These are phyloP conservation scores for Operophtera brumata DNA, from an alignment of 2,888 invertebrate genomes.

Conservation along the genomic window DNA sequence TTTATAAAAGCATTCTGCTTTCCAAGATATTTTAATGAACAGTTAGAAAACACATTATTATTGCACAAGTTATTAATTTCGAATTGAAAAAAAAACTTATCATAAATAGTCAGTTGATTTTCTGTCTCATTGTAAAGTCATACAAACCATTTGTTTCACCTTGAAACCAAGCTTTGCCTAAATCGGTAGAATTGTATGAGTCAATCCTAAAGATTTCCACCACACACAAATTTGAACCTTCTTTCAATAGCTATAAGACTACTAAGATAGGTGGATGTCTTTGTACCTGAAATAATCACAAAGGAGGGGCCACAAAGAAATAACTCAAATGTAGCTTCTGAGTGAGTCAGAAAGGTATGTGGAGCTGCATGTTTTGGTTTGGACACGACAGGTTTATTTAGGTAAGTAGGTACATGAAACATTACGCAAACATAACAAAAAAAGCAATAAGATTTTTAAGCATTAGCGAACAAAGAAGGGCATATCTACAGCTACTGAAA, in stretches of 20 bases:
- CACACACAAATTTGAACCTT: constrained; percentile 6
- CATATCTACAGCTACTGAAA: no score
- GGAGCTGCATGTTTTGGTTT: constrained; percentile 21
- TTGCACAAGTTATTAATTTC: background rate
- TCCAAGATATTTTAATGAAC: no score
- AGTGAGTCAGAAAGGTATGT: constrained; percentile 42
- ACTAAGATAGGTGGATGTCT: constrained; percentile 25
- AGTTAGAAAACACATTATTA: no score
- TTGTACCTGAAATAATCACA: constrained; percentile 60
- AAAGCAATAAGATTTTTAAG: background rate
- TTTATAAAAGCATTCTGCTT: no score
- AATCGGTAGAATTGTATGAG: constrained; percentile 18
- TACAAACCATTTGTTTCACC: constrained; percentile 9
- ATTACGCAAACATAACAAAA: background rate
- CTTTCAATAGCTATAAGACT: constrained; percentile 4
- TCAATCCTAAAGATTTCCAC: background rate
- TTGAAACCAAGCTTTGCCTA: constrained; percentile 14
- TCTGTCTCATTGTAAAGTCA: constrained; percentile 3
- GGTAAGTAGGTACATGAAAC: constrained; percentile 7
- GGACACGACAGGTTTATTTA: constrained; percentile 24
- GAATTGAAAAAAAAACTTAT: no score
- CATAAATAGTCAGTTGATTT: background rate
- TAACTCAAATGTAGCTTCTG: constrained; percentile 40
- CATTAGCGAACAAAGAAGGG: background rate
- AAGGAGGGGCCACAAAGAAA: constrained; percentile 56